Conservation (phyloP, 2,797 vertebrate genomes). For the Sylvilagus floridanus region DNA sequence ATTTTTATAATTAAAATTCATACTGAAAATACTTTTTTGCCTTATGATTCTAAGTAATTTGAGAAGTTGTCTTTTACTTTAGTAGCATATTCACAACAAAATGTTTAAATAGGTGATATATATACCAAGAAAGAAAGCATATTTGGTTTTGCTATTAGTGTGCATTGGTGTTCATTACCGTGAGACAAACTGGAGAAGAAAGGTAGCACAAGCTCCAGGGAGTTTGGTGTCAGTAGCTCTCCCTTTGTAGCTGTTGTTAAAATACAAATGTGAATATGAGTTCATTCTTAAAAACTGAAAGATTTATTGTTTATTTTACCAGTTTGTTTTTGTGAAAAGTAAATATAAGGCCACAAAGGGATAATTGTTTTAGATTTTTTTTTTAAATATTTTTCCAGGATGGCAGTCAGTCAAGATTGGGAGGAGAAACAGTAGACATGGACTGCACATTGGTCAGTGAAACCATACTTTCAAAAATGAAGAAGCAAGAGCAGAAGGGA, state of each 20-base stretch:
- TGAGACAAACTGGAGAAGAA: background rate
- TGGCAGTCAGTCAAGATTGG: slow-evolving; percentile 81
- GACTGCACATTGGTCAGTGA: slow-evolving; percentile 96
- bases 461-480: slow-evolving; percentile 91
- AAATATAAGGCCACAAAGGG: slow-evolving; percentile 16
- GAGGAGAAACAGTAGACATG: slow-evolving; percentile 89
- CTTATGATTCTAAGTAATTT: slow-evolving; percentile 18
- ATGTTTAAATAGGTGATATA: slow-evolving; percentile 6
- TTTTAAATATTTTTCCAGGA: slow-evolving; percentile 83
- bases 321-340: slow-evolving; percentile 23
- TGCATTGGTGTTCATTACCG: background rate
- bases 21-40: slow-evolving; percentile 34
- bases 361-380: slow-evolving; percentile 52
- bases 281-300: slow-evolving; percentile 43
- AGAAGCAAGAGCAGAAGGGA: slow-evolving; percentile 83
- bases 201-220: background rate
- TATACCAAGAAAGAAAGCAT: background rate
- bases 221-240: background rate
- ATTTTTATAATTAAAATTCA: slow-evolving; percentile 29
- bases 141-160: background rate
- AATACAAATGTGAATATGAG: slow-evolving; percentile 45
- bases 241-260: background rate
- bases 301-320: slow-evolving; percentile 44
- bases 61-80: slow-evolving; percentile 66
- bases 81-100: slow-evolving; percentile 11